Evolutionary conservation across 2,113 vertebrate genomes (phyloP).

Genomic region (Corvus moneduloides): DNA sequence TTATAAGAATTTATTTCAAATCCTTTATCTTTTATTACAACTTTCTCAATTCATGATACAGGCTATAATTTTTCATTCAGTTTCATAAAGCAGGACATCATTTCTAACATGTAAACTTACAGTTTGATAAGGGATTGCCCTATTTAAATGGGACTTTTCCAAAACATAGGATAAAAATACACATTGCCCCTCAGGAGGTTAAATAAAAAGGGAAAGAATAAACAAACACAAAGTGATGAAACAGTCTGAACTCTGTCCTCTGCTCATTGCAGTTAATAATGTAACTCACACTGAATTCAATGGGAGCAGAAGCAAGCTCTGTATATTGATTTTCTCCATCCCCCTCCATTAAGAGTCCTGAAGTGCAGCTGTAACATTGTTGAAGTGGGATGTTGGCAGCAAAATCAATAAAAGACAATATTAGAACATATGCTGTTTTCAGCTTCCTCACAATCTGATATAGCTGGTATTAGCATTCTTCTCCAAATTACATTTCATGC

Average conservation of each 20-base stretch:
- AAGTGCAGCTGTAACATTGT: slow-evolving; percentile 55
- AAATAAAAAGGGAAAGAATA: slow-evolving; percentile 36
- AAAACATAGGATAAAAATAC: background rate
- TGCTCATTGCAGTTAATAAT: slow-evolving; percentile 52
- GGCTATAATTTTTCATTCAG: slow-evolving; percentile 30
- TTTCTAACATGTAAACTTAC: background rate
- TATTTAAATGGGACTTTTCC: background rate
- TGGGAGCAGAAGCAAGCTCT: slow-evolving; percentile 47
- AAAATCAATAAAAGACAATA: slow-evolving; percentile 68
- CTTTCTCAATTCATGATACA: background rate
- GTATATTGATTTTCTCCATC: slow-evolving; percentile 69
- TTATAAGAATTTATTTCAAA: slow-evolving; percentile 53
- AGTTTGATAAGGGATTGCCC: background rate
- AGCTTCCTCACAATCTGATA: slow-evolving; percentile 51
- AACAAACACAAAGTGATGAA: slow-evolving; percentile 14
- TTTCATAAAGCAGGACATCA: background rate
- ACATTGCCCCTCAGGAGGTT: background rate
- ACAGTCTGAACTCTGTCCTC: slow-evolving; percentile 45
- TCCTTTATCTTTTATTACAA: slow-evolving; percentile 28
- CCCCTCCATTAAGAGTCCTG: slow-evolving; percentile 63
- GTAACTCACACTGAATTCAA: slow-evolving; percentile 33
- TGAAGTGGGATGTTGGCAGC: slow-evolving; percentile 62
- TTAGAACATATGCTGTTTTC: slow-evolving; percentile 62
- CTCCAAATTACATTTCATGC: slow-evolving; percentile 41
- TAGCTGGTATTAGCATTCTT: slow-evolving; percentile 34